These are phyloP conservation scores for Zhuqinia jingwanae DNA, from an alignment of 2,888 invertebrate genomes.

Conservation along the genomic window DNA sequence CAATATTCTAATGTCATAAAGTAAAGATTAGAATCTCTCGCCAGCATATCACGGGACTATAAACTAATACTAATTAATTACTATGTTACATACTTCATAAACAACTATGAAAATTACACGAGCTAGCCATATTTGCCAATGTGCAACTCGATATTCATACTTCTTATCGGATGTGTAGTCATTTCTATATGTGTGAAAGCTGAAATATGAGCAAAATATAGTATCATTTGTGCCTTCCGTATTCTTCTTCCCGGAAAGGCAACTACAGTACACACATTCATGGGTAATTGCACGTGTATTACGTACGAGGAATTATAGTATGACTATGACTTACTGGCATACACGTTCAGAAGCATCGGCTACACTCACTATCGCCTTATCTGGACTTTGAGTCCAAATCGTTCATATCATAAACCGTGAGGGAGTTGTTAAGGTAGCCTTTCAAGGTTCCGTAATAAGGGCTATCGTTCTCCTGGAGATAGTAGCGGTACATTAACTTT, in stretches of 20 bases:
- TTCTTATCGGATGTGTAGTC: constrained; percentile 9
- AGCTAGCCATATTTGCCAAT: constrained; percentile 73
- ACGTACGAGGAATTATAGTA: no score
- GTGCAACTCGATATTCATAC: constrained; percentile 45
- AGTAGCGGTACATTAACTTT: constrained; percentile 60
- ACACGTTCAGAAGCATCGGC: background rate
- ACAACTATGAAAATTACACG: constrained; percentile 65
- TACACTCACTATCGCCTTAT: no score
- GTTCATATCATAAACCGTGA: constrained; percentile 79
- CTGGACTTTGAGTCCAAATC: constrained; percentile 72
- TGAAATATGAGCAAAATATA: constrained; percentile 72
- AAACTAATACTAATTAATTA: no score
- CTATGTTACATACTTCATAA: constrained; percentile 52
- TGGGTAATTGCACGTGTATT: no score
- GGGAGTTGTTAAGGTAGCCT: constrained; percentile 82
- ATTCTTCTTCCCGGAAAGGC: no score
- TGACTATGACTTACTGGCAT: constrained; percentile 46
- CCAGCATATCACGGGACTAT: no score
- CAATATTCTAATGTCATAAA: constrained; percentile 97
- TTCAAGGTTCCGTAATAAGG: constrained; percentile 80
- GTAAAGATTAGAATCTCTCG: no score
- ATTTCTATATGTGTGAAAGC: constrained; percentile 54
- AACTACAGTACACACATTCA: no score
- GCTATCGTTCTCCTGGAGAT: constrained; percentile 58
- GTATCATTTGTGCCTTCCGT: background rate